These are phyloP conservation scores for Gymnarchus niloticus DNA, from an alignment of 2,113 vertebrate species.

Conservation along the genomic window DNA sequence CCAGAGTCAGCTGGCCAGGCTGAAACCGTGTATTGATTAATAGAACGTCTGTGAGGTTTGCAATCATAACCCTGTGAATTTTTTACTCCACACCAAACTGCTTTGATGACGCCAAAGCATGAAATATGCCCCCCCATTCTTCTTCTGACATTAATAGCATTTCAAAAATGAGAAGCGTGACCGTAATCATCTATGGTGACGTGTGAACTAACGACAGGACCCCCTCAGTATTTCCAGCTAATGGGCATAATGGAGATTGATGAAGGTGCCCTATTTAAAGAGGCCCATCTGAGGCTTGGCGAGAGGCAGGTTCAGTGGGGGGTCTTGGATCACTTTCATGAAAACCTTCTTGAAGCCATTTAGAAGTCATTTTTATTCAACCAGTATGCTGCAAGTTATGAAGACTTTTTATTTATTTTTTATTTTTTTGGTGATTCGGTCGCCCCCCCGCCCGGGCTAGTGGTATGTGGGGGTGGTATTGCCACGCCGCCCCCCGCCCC, in stretches of 20 bases:
- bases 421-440: too few species aligned
- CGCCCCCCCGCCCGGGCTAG: too few species aligned
- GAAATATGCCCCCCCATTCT: conserved; percentile 21
- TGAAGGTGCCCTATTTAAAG: conserved; percentile 32
- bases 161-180: conserved; percentile 28
- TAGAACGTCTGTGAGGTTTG: neutral
- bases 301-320: conserved; percentile 8
- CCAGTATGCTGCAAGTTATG: conserved; percentile 3
- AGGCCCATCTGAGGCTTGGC: conserved; percentile 24
- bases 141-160: conserved; percentile 13
- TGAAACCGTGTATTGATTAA: conserved; percentile 12
- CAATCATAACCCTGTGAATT: conserved; percentile 14
- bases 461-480: too few species aligned
- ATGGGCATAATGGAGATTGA: conserved; percentile 40
- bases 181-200: conserved; percentile 28
- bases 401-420: conserved; percentile 2
- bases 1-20: neutral
- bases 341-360: conserved; percentile 27
- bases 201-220: conserved; percentile 28
- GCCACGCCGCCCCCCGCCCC: too few species aligned
- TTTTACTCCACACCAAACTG: conserved; percentile 27
- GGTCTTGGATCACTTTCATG: conserved; percentile 17
- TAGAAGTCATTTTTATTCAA: conserved; percentile 26
- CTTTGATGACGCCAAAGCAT: conserved; percentile 16
- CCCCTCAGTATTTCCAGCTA: conserved; percentile 24